Evolutionary conservation across 2,113 vertebrate genomes (phyloP).

Genomic region (Macrotus californicus): DNA sequence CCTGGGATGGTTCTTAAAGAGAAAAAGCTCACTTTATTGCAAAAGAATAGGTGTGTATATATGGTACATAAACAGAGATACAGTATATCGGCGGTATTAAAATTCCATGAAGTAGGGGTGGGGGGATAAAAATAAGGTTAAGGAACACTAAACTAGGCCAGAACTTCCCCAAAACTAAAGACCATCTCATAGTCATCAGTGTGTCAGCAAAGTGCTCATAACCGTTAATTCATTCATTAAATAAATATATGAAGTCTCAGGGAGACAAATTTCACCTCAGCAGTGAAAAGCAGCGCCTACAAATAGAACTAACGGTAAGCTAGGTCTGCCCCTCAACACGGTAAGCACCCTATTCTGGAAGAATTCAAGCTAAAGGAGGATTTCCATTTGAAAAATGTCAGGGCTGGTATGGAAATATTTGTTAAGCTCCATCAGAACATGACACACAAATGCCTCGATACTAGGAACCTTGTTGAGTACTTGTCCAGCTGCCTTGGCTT

Average conservation of each 20-base stretch:
- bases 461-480: neutral
- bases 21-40: neutral
- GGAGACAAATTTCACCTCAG: neutral
- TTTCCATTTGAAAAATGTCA: neutral
- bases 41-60: neutral
- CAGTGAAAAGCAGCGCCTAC: neutral
- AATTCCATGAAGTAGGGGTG: neutral
- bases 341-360: neutral
- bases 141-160: neutral
- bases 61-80: neutral
- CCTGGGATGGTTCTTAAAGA: neutral
- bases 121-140: neutral
- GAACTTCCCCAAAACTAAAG: neutral
- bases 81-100: neutral
- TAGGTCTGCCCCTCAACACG: neutral
- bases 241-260: neutral
- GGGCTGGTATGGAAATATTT: neutral
- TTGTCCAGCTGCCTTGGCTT: constrained; percentile 7
- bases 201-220: neutral
- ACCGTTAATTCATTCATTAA: neutral
- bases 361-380: neutral
- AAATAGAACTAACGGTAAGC: neutral
- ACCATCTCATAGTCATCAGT: neutral
- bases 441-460: neutral
- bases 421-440: neutral